These are phyloP conservation scores for Riptortus pedestris DNA, from an alignment of 1,140 invertebrate species.

Conservation along the genomic window DNA sequence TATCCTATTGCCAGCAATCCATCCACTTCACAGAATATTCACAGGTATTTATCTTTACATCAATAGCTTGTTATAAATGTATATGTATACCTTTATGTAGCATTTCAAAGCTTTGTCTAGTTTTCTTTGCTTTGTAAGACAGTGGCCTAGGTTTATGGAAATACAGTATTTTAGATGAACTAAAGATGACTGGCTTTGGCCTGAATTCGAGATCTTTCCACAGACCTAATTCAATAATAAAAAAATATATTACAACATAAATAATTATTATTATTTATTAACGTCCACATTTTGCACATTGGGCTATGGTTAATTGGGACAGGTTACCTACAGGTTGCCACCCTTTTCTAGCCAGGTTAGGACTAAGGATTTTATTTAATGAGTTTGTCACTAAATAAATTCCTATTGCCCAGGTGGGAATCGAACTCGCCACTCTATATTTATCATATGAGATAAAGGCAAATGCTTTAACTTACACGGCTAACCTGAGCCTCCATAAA, in stretches of 20 bases:
- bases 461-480: too few relatives aligned
- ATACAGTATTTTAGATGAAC: conserved; percentile 34
- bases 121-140: conserved; percentile 28
- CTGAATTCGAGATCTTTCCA: conserved; percentile 28
- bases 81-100: conserved; percentile 34
- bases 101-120: conserved; percentile 30
- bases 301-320: too few relatives aligned
- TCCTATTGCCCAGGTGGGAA: too few relatives aligned
- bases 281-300: not conserved
- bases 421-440: too few relatives aligned
- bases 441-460: too few relatives aligned
- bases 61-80: too few relatives aligned
- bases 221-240: conserved; percentile 25
- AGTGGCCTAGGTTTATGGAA: conserved; percentile 32
- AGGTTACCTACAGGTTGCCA: not conserved
- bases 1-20: too few relatives aligned
- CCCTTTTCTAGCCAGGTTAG: not conserved
- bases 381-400: too few relatives aligned
- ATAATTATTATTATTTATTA: not conserved
- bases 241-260: conserved; percentile 6
- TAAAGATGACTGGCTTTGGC: conserved; percentile 29
- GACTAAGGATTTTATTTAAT: too few relatives aligned
- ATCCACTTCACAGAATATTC: too few relatives aligned
- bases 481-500: too few relatives aligned
- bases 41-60: too few relatives aligned